Percentiles rank a stretch among this genome's conserved stretches.
Conservation (phyloP, 2,113 vertebrate genomes). For the Heloderma charlesbogerti region DNA sequence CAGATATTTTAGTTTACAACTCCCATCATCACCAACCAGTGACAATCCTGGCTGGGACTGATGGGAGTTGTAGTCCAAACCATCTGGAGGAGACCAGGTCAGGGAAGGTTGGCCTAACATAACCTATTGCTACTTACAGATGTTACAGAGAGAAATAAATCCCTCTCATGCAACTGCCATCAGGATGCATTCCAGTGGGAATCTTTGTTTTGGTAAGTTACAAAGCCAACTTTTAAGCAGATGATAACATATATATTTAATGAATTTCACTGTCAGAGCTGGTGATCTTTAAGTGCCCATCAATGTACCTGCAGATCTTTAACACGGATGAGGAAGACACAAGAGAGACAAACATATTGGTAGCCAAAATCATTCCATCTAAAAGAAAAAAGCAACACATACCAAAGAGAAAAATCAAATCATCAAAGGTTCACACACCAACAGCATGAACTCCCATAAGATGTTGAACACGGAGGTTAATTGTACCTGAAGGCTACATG, state of each 20-base stretch:
- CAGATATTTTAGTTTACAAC: too few species aligned
- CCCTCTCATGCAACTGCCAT: background rate
- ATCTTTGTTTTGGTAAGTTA: too few species aligned
- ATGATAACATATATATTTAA: background rate
- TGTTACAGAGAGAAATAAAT: background rate
- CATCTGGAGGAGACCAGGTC: too few species aligned
- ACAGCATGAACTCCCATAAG: slow-evolving; percentile 6
- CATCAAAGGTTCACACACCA: background rate
- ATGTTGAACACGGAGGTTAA: slow-evolving; percentile 44
- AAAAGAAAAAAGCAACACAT: background rate
- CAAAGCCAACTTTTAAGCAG: slow-evolving; percentile 4
- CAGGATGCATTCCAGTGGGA: too few species aligned
- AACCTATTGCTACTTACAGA: too few species aligned
- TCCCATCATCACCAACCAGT: too few species aligned
- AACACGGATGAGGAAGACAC: background rate
- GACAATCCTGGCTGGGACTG: too few species aligned
- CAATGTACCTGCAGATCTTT: background rate
- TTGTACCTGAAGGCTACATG: slow-evolving; percentile 38
- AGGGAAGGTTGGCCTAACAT: background rate
- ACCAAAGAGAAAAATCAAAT: background rate
- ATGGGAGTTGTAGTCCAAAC: too few species aligned
- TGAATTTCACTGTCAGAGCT: background rate
- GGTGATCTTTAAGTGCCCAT: background rate
- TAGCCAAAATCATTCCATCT: background rate
- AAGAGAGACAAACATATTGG: background rate